These are phyloP conservation scores for Alouatta palliata DNA, from an alignment of 2,113 vertebrate genomes.

Conservation along the genomic window DNA sequence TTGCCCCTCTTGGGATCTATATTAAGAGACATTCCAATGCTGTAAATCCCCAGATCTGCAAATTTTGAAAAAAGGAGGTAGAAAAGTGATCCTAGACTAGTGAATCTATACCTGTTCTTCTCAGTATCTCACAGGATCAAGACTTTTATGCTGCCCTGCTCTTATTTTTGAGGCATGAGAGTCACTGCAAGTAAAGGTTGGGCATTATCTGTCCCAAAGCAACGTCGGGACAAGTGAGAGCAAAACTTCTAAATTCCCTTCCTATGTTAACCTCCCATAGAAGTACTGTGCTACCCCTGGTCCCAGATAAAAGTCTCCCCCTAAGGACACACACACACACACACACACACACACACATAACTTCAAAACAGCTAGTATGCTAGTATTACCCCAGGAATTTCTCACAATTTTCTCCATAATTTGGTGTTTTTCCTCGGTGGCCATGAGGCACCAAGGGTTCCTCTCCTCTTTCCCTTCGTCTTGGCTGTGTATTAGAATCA, in stretches of 20 bases:
- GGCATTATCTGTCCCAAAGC: background rate
- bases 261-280: background rate
- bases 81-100: background rate
- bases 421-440: background rate
- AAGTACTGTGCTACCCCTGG: background rate
- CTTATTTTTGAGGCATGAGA: background rate
- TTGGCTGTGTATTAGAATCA: background rate
- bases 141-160: background rate
- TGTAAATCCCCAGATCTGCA: background rate
- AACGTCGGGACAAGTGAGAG: background rate
- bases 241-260: background rate
- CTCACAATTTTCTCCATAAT: background rate
- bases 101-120: background rate
- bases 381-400: background rate
- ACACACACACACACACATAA: background rate
- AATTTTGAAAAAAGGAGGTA: background rate
- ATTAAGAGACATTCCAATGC: background rate
- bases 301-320: background rate
- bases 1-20: background rate
- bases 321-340: background rate
- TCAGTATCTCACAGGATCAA: background rate
- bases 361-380: background rate
- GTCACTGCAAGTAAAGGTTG: background rate
- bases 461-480: background rate
- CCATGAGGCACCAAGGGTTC: background rate